phyloP scores from a whole-genome alignment of 1,140 invertebrate species.

The Trachymyrmex septentrionalis region DNA sequence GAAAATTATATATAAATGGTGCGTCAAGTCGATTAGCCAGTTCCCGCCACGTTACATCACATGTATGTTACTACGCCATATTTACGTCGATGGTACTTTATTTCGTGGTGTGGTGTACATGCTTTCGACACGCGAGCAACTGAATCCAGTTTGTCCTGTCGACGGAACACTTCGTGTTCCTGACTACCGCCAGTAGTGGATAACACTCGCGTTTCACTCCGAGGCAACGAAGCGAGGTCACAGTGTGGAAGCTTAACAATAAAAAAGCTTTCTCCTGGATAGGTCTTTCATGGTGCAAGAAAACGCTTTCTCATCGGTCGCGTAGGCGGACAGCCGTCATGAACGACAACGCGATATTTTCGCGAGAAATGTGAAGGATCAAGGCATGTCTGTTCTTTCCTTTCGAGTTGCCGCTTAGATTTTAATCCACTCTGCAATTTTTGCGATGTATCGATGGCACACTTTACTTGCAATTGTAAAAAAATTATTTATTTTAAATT shows the following conservation, averaged over 20 bases:
- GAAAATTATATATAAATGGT: not conserved
- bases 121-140: constrained; percentile 60
- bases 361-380: constrained; percentile 37
- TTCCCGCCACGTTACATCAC: not conserved
- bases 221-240: constrained; percentile 42
- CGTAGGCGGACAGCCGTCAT: constrained; percentile 55
- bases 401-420: not conserved
- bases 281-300: constrained; percentile 64
- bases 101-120: constrained; percentile 10
- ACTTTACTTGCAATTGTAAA: not conserved
- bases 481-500: not conserved
- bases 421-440: constrained; percentile 47
- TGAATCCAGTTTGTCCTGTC: constrained; percentile 51
- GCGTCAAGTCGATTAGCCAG: constrained; percentile 13
- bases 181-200: constrained; percentile 23
- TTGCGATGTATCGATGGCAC: not conserved
- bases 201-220: constrained; percentile 57
- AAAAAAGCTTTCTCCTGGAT: constrained; percentile 75
- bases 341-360: constrained; percentile 49
- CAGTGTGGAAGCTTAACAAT: constrained; percentile 27
- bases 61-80: constrained; percentile 5
- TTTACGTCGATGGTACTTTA: constrained; percentile 48
- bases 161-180: constrained; percentile 50
- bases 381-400: not conserved
- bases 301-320: constrained; percentile 71